Evolutionary conservation across 2,797 vertebrate genomes (phyloP).

Genomic region (Ceyx erithaca): DNA sequence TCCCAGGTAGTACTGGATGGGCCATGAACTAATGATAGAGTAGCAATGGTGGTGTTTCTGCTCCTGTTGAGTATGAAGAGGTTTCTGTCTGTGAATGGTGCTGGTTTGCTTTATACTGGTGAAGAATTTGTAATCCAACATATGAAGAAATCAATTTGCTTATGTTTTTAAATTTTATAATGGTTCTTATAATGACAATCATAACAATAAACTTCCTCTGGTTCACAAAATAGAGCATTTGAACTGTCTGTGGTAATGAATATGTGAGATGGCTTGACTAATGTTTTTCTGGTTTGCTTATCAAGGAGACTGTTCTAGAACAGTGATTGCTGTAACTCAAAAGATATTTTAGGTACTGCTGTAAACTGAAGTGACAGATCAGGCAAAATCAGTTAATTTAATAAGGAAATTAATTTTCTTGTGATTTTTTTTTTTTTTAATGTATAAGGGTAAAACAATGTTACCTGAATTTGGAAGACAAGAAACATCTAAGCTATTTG

Average conservation of each 20-base stretch:
- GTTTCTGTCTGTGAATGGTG: neutral
- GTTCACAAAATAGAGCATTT: neutral
- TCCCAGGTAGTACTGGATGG: neutral
- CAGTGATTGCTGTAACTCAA: neutral
- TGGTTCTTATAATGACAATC: slow-evolving; percentile 34
- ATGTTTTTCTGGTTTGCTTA: neutral
- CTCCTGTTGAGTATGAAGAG: neutral
- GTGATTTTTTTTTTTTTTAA: neutral
- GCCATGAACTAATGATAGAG: neutral
- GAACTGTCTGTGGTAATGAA: neutral
- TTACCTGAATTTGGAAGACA: neutral
- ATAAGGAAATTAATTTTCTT: neutral
- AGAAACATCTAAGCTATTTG: neutral
- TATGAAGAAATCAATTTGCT: neutral
- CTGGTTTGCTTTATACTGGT: neutral
- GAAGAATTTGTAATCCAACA: neutral
- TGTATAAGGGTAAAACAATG: neutral
- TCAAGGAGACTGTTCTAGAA: neutral
- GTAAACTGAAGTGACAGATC: neutral
- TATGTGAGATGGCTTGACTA: neutral
- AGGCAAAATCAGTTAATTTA: neutral
- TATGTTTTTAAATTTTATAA: slow-evolving; percentile 29
- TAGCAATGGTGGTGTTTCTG: neutral
- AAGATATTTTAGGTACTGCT: neutral
- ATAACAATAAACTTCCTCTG: neutral